Conservation (phyloP, 1,140 invertebrate species). For the Musca domestica region DNA sequence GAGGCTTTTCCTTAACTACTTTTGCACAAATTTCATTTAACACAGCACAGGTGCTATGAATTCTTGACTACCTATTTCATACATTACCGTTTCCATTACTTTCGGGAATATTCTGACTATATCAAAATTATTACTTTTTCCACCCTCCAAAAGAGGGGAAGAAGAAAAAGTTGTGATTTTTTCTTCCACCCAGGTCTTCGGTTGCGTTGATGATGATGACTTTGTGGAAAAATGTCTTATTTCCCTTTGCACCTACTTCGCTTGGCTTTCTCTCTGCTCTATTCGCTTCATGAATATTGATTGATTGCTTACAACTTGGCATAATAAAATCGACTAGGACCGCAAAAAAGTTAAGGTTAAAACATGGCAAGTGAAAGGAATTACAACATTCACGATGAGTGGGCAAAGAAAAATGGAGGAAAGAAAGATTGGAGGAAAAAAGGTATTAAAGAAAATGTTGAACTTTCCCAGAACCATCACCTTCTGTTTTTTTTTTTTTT, state of each 20-base stretch:
- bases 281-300: conserved; percentile 19
- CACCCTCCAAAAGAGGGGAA: too few species aligned
- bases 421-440: background rate
- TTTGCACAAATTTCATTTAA: too few species aligned
- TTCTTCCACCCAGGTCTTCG: background rate
- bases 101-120: too few species aligned
- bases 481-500: too few species aligned
- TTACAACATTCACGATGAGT: background rate
- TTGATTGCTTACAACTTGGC: conserved; percentile 20
- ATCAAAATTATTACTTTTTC: too few species aligned
- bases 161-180: background rate
- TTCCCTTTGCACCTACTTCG: background rate
- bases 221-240: conserved; percentile 10
- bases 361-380: too few species aligned
- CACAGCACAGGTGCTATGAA: too few species aligned
- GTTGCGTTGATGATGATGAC: conserved; percentile 15
- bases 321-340: conserved; percentile 9
- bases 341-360: background rate
- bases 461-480: too few species aligned
- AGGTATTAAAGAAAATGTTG: background rate
- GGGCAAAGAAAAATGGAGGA: conserved; percentile 10
- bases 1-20: too few species aligned
- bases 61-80: too few species aligned
- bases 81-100: too few species aligned
- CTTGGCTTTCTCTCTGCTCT: background rate